A percentile compares a stretch with the other conserved stretches of the same genome.
phyloP scores from a whole-genome alignment of 1,140 invertebrate genomes.

The Lamellibrachia luymesi region DNA sequence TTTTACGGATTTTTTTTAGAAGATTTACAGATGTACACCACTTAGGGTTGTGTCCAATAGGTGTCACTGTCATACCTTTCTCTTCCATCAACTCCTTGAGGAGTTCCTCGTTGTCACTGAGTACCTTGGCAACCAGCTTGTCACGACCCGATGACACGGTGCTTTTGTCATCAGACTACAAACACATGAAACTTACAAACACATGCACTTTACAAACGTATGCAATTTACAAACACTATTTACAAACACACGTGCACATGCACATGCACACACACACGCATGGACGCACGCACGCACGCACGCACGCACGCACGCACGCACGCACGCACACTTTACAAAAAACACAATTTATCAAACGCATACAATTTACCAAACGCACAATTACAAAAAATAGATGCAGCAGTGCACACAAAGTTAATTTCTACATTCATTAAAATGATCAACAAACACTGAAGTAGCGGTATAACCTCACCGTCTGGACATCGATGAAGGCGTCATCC shows the following conservation, averaged over 20 bases:
- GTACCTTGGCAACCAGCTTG: constrained; percentile 29
- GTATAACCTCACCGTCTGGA: constrained; percentile 8
- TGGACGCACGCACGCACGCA: not conserved
- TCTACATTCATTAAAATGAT: not conserved
- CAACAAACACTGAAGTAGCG: constrained; percentile 16
- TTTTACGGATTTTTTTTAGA: too few species aligned
- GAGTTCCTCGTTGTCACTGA: constrained; percentile 36
- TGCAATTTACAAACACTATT: not conserved
- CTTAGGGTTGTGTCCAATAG: not conserved
- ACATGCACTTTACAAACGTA: not conserved
- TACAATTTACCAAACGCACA: not conserved
- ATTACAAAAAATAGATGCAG: too few species aligned
- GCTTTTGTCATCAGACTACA: constrained; percentile 8
- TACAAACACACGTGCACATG: not conserved
- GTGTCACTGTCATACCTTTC: constrained; percentile 25
- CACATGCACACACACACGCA: not conserved
- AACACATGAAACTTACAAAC: not conserved
- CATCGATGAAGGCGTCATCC: constrained; percentile 35
- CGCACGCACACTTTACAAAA: not conserved
- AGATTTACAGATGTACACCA: too few species aligned
- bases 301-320: not conserved
- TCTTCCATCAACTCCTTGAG: constrained; percentile 30
- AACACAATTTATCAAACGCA: not conserved
- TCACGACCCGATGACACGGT: constrained; percentile 22
- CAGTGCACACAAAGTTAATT: too few species aligned